Percentiles rank a stretch among this genome's conserved stretches.
These are phyloP conservation scores for Hypomecis atomaria DNA, from an alignment of 2,888 invertebrate genomes.

Conservation along the genomic window DNA sequence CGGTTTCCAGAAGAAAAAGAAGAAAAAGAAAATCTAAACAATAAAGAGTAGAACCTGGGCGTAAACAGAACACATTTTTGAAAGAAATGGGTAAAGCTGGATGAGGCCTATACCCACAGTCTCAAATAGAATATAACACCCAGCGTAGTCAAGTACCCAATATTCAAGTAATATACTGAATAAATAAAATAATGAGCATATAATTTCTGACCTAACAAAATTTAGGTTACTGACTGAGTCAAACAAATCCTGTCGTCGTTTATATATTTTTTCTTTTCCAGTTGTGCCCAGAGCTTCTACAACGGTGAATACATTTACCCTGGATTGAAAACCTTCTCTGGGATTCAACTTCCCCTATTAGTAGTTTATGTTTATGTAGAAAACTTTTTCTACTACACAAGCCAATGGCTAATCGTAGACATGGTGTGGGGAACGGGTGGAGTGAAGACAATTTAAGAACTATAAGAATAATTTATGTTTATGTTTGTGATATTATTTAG, in stretches of 20 bases:
- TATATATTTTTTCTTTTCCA: conserved; percentile 43
- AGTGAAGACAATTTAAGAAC: conserved; percentile 40
- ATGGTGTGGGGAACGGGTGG: conserved; percentile 60
- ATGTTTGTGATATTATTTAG: conserved; percentile 26
- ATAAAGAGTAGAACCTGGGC: too few relatives aligned
- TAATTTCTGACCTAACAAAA: too few relatives aligned
- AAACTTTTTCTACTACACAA: conserved; percentile 65
- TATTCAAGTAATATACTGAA: too few relatives aligned
- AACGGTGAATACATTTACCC: conserved; percentile 69
- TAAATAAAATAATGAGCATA: too few relatives aligned
- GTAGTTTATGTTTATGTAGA: conserved; percentile 56
- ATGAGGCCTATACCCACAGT: too few relatives aligned
- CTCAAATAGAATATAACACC: too few relatives aligned
- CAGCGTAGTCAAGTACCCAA: too few relatives aligned
- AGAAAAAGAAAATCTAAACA: too few relatives aligned
- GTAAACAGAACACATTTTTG: too few relatives aligned
- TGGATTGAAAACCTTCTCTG: conserved; percentile 54
- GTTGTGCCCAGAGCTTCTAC: conserved; percentile 56
- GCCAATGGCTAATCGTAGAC: conserved; percentile 67
- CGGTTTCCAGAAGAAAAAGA: too few relatives aligned
- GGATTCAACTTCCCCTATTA: conserved; percentile 52
- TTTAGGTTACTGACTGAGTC: too few relatives aligned
- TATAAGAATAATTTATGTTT: background rate
- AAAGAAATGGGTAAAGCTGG: too few relatives aligned
- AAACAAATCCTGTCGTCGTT: background rate